Evolutionary conservation across 1,140 invertebrate species (phyloP), one percentile per base, ranked within the genome.

Genomic region (Drosophila albomicans): DNA sequence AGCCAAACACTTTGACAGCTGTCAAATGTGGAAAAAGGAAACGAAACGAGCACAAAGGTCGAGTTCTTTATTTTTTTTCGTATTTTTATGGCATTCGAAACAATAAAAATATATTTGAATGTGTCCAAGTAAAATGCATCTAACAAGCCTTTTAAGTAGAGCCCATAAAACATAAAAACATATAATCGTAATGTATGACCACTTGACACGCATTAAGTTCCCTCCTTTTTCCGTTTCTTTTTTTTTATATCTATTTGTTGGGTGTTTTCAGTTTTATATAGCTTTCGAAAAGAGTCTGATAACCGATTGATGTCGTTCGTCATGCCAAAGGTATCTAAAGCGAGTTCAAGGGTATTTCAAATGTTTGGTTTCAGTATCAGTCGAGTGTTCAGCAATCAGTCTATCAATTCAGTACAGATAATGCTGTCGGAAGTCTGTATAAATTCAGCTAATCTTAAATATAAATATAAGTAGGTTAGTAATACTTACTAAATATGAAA

Each of bases 181-280:
- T 75, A 78, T 81, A 43, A 3, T 43, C 41, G 3, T 13, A 82
- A 91, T 76, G 68, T 91, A 87, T 64, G 77, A 74, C 70, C 87
- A 90, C 87, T 90, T 90, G 87, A 90, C 87, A 87, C 72, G 87
- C 87, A 91, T 91, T 87, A 88, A 82, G 70, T 70, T 46, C 57
- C 63, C 68, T 49, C 8, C 11, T 46, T 13, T 48, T 64, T 70
- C 51, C 30, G 54, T 65, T 71, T 66, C 20, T 3, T 25, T 4
- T 25, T 25, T 25, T 25, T n/a, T 11, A 20, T 66, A 57, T 38
- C 25, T 68, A 8, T 59, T 62, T 62, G 28, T 16, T 13, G 46
- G 32, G 30, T 8, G 3, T 20, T 48, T 64, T 58, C n/a, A 10
- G 28, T 59, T 65, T 46, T 35, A 28, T 51, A 7, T 61, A 4